A percentile compares a stretch with the other conserved stretches of the same genome.
These are phyloP conservation scores for Pluvialis apricaria DNA, from an alignment of 2,113 vertebrate genomes.

Conservation along the genomic window DNA sequence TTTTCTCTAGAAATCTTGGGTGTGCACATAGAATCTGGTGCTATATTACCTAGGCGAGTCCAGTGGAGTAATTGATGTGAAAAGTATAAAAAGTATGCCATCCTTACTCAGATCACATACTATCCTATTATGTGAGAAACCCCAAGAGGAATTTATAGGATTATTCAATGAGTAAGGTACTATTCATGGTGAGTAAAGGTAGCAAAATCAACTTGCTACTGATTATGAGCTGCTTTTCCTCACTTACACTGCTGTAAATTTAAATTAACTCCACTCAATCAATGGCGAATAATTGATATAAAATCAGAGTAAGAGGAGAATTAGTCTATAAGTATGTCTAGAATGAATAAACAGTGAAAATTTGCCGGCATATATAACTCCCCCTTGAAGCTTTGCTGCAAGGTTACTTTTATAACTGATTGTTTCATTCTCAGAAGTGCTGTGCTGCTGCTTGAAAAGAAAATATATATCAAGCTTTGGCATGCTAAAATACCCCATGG, in stretches of 20 bases:
- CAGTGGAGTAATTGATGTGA: not conserved
- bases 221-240: slow-evolving; percentile 48
- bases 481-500: not conserved
- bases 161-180: slow-evolving; percentile 55
- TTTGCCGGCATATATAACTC: slow-evolving; percentile 47
- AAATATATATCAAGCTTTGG: slow-evolving; percentile 10
- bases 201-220: slow-evolving; percentile 59
- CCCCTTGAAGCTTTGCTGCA: slow-evolving; percentile 58
- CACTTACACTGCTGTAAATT: slow-evolving; percentile 61
- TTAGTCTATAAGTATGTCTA: slow-evolving; percentile 61
- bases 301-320: slow-evolving; percentile 66
- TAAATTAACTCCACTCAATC: slow-evolving; percentile 65
- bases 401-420: slow-evolving; percentile 64
- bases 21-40: not conserved
- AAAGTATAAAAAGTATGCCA: slow-evolving; percentile 15
- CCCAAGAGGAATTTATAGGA: slow-evolving; percentile 41
- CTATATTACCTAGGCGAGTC: not conserved
- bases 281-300: slow-evolving; percentile 61
- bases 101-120: slow-evolving; percentile 53
- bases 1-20: not conserved
- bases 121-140: slow-evolving; percentile 20
- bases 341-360: slow-evolving; percentile 66
- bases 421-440: slow-evolving; percentile 52
- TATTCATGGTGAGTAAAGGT: slow-evolving; percentile 62
- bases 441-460: slow-evolving; percentile 5